Conservation (phyloP, 2,797 vertebrate genomes). For the Ctenochaetus hawaiiensis region DNA sequence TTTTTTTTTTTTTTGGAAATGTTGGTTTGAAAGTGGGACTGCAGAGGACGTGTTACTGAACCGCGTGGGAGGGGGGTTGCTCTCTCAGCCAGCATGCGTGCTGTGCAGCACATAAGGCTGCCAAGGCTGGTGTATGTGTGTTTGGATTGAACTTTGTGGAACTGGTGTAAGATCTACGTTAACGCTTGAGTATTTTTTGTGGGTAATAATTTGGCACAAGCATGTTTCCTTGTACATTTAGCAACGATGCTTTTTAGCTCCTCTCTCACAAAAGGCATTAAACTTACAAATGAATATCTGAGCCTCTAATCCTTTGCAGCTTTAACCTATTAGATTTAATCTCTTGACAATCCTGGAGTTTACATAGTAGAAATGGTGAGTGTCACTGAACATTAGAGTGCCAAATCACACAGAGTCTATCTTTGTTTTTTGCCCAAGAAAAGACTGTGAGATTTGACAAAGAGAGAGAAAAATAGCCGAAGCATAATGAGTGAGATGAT, state of each 20-base stretch:
- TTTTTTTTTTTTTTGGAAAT: conserved; percentile 1
- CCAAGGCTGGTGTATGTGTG: neutral
- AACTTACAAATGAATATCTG: conserved; percentile 21
- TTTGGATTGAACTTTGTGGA: neutral
- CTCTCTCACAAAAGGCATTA: conserved; percentile 4
- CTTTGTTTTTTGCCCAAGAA: conserved; percentile 8
- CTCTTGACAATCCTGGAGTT: conserved; percentile 23
- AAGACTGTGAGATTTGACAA: conserved; percentile 23
- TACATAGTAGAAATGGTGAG: conserved; percentile 13
- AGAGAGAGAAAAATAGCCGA: conserved; percentile 10
- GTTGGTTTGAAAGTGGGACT: conserved; percentile 31
- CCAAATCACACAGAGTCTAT: conserved; percentile 17
- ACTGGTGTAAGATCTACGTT: neutral
- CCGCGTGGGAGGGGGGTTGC: neutral
- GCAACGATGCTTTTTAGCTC: conserved; percentile 11
- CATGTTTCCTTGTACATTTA: conserved; percentile 20
- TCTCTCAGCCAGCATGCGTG: neutral
- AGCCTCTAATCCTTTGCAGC: conserved; percentile 26
- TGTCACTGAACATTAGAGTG: neutral
- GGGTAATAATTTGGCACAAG: conserved; percentile 1
- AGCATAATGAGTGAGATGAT: neutral
- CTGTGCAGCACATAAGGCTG: neutral
- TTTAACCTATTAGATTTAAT: conserved; percentile 40
- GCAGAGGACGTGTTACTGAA: conserved; percentile 7
- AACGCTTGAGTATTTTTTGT: neutral